Percentiles rank a stretch among this genome's conserved stretches.
Conservation (phyloP, 1,140 invertebrate species). For the Rhyzopertha dominica region DNA sequence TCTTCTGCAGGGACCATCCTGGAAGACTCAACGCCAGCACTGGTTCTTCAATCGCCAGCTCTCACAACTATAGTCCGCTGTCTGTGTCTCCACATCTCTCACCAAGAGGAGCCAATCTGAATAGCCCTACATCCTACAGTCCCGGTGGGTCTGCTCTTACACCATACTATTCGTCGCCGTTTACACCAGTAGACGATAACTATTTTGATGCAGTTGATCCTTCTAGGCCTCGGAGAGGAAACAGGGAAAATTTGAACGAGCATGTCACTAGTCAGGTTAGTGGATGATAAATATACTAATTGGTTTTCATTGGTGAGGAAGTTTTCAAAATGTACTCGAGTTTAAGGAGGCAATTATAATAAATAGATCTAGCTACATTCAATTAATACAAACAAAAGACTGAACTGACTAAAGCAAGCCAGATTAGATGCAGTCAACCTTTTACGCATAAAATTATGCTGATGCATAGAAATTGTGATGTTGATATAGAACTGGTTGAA, state of each 20-base stretch:
- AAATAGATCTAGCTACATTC: no score
- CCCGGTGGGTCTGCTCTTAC: constrained; percentile 33
- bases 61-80: constrained; percentile 40
- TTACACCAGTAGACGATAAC: constrained; percentile 37
- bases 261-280: constrained; percentile 42
- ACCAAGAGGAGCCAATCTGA: constrained; percentile 23
- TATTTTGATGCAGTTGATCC: constrained; percentile 31
- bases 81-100: constrained; percentile 43
- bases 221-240: constrained; percentile 11
- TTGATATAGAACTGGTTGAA: no score
- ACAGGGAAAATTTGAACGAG: constrained; percentile 22
- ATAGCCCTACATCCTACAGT: constrained; percentile 28
- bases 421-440: no score
- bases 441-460: no score
- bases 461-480: no score
- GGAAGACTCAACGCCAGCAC: constrained; percentile 34
- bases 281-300: no score
- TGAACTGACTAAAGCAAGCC: no score
- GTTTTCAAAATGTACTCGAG: no score
- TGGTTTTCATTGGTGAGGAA: no score
- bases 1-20: constrained; percentile 32
- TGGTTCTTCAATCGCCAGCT: constrained; percentile 36
- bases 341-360: no score
- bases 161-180: constrained; percentile 33
- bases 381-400: no score